Percentiles rank a stretch among this genome's conserved stretches.
Evolutionary conservation across 2,113 vertebrate species (phyloP).

Genomic region (Sciurus niger): DNA sequence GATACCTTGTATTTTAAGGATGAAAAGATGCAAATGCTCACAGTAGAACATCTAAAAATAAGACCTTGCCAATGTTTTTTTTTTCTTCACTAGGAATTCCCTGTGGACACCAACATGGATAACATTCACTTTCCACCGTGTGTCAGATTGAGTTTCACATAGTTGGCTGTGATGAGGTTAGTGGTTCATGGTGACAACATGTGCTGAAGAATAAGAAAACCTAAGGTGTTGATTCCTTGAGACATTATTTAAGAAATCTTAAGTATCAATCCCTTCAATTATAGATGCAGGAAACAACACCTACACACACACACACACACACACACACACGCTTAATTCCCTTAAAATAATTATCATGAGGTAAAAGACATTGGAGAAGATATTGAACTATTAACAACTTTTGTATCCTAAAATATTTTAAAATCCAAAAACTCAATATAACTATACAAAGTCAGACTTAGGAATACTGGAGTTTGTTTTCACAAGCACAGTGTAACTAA

Average conservation of each 20-base stretch:
- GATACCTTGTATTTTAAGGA: not conserved
- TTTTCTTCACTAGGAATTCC: not conserved
- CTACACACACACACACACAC: not conserved
- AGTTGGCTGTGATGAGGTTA: not conserved
- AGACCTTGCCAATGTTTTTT: not conserved
- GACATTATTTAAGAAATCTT: not conserved
- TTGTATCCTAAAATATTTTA: slow-evolving; percentile 4
- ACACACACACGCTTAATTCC: not conserved
- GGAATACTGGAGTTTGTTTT: not conserved
- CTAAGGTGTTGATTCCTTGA: not conserved
- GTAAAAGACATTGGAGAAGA: not conserved
- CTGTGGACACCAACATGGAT: not conserved
- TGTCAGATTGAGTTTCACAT: not conserved
- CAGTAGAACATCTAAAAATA: not conserved
- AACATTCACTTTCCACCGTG: not conserved
- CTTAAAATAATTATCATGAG: not conserved
- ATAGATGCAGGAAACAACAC: not conserved
- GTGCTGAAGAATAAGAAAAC: not conserved
- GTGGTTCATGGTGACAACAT: not conserved
- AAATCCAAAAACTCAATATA: not conserved
- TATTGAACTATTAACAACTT: not conserved
- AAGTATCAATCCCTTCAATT: not conserved
- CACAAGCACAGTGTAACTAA: not conserved
- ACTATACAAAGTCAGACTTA: not conserved
- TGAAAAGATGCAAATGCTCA: not conserved